Evolutionary conservation across 2,113 vertebrate genomes (phyloP), one percentile per base, ranked within the genome.

Genomic region (Aldabrachelys gigantea): DNA sequence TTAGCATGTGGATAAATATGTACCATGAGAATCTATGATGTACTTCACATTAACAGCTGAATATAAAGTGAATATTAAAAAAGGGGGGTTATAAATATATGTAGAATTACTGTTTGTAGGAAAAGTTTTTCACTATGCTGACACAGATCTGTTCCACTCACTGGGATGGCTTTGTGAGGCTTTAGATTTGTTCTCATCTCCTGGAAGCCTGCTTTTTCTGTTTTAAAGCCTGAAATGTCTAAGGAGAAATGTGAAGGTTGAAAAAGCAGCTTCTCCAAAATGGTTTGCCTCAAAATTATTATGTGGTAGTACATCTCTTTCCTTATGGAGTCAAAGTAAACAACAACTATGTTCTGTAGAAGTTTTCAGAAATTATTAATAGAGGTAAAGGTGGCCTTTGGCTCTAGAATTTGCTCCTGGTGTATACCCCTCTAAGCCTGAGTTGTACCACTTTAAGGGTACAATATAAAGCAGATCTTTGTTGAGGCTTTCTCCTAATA

Each of bases 181-280:
- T 0, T 2, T 4, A 22, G 8, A 13, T 24, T 47, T 47, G 41
- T 25, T 65, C 56, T 0, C 0, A 0, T 1, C 1, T 1, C 3
- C 38, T 24, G 72, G 3, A n/a, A 0, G 1, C 0, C 2, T 1
- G 0, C 4, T n/a, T 3, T 2, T 35, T 29, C 21, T 24, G 2
- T 4, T 75, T 69, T 9, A 1, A 0, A 57, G 5, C 31, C 7
- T 4, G 50, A n/a, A 4, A 24, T 35, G 10, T 44, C 3, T 38
- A 14, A n/a, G 10, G 12, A 29, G 57, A 8, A 1, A 25, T 7
- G 19, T 1, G 9, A 17, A 1, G 29, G 3, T 3, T 14, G 59
- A 19, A 25, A 65, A 49, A 53, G 6, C 52, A 41, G 7, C 12
- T 25, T 75, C 22, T 54, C 22, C n/a, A 14, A 56, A 27, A 4